Conservation (phyloP, 2,797 vertebrate genomes). For the Anisognathus igniventris region DNA sequence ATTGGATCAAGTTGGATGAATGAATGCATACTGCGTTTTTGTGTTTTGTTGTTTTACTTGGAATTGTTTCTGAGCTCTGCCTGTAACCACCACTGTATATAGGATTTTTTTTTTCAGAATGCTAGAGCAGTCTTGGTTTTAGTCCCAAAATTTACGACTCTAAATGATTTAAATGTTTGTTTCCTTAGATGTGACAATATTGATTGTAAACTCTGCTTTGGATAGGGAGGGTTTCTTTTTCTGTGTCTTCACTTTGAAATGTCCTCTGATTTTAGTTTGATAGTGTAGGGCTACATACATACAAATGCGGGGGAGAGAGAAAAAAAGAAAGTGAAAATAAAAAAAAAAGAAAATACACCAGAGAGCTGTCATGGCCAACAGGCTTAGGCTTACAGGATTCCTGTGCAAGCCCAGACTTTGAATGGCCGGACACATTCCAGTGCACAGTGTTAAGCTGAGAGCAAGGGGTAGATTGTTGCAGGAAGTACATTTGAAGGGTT, state of each 20-base stretch:
- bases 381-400: neutral
- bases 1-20: neutral
- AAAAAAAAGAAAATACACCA: neutral
- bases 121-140: neutral
- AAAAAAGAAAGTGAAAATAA: too few relatives aligned
- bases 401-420: neutral
- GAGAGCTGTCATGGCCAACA: fast-evolving
- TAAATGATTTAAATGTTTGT: neutral
- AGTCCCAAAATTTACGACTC: neutral
- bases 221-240: neutral
- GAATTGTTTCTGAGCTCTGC: neutral
- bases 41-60: neutral
- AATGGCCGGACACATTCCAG: fast-evolving
- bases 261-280: neutral
- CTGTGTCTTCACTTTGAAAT: neutral
- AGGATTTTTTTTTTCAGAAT: neutral
- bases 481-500: neutral
- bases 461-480: neutral
- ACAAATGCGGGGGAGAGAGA: fast-evolving
- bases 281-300: neutral
- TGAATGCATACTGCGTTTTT: neutral
- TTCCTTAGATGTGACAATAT: neutral
- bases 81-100: neutral
- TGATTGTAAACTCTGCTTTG: fast-evolving
- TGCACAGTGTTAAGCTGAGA: neutral